phyloP scores from a whole-genome alignment of 2,113 vertebrate species.

The Tragulus kanchil region DNA sequence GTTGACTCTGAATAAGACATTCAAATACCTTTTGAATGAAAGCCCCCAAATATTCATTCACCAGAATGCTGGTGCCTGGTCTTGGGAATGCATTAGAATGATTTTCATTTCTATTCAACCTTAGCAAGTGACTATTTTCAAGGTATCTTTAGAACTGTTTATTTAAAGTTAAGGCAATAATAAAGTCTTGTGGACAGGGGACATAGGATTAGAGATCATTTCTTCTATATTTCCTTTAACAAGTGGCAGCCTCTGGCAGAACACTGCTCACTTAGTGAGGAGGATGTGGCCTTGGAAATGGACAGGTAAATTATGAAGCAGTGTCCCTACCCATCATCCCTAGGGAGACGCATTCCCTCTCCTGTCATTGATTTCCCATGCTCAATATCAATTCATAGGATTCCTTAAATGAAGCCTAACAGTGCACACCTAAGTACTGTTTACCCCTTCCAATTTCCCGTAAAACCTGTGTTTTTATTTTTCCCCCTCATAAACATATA shows the following conservation, averaged over 20 bases:
- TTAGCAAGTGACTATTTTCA: background rate
- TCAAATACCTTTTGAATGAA: constrained; percentile 21
- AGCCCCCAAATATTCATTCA: background rate
- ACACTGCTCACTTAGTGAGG: background rate
- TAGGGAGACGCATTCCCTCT: background rate
- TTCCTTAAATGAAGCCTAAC: background rate
- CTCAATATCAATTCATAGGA: background rate
- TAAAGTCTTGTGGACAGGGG: background rate
- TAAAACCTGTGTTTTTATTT: background rate
- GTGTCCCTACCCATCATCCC: background rate
- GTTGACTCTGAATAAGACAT: constrained; percentile 6
- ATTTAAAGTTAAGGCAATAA: background rate
- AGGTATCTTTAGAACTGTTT: background rate
- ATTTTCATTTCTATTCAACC: background rate
- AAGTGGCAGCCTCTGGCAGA: background rate
- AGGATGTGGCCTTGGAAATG: background rate
- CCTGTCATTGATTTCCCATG: background rate
- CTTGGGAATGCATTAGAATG: background rate
- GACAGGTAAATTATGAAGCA: background rate
- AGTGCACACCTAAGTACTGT: background rate
- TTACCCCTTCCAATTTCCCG: background rate
- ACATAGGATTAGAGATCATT: background rate
- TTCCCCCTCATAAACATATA: background rate
- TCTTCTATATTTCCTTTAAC: background rate
- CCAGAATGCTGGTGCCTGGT: background rate